Evolutionary conservation across 2,113 vertebrate species (phyloP), one percentile per base, ranked within the genome.

Genomic region (Clinocottus analis): DNA sequence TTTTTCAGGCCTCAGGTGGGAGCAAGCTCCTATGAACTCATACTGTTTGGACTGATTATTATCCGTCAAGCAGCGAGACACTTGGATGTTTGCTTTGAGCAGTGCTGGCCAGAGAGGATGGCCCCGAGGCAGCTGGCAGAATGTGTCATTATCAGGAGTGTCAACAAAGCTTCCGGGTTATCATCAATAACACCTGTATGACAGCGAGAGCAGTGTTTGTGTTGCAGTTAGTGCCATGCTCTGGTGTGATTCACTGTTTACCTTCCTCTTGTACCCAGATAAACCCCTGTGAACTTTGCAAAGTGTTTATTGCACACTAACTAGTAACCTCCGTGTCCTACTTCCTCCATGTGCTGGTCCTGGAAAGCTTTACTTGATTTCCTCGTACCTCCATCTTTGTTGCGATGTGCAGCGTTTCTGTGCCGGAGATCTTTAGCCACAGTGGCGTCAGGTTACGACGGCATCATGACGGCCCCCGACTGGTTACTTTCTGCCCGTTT

Each of bases 11-110:
- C 77, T 67, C 75, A 80, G 86, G 88, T 82, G 82, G 77, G 68
- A 83, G 41, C 45, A 13, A 19, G 65, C 43, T 63, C 60, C 69
- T 69, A 59, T 67, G 86, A 84, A 87, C 73, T 75, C 35, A 55
- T 56, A 71, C 65, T 81, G 79, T 85, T 86, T 81, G 53, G 82
- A 77, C 74, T 79, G 85, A 88, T 91, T 77, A 80, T 83, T 78
- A 86, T 89, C 85, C 85, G 84, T 89, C 79, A 83, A 56, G 82
- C 69, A 71, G 77, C 2, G 63, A 85, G 77, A 86, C 84, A 68
- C 84, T 86, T 72, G 68, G 72, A 78, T 85, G 76, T 90, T 85
- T 89, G 87, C 87, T 90, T 68, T 84, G 86, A 91, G 90, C 75
- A 37, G 62, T 9, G 25, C 75, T 66, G 79, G 72, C 56, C 79